Evolutionary conservation across 2,797 vertebrate species (phyloP), one percentile per base, ranked within the genome.

Genomic region (Danio aesculapii): DNA sequence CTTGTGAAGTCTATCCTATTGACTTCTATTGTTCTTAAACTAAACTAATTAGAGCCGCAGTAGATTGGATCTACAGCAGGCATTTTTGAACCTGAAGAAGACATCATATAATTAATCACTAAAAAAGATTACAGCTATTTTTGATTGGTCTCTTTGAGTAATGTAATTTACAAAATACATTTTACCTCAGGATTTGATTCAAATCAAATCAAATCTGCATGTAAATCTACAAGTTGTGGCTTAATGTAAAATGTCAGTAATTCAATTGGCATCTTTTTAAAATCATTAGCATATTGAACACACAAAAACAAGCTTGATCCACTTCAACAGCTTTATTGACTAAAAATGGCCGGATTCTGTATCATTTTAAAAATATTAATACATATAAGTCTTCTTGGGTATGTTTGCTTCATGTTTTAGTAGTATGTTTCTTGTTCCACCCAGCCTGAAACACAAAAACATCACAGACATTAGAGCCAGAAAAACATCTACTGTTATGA

Each of bases 401-500:
- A 9, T 69, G 6, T 75, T 83, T 77, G 75, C 58, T 10, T 68
- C 11, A 81, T 17, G 83, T 82, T 86, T 93, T 96, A 99, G 90
- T 99, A 99, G 92, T 99, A 99, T 1, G 97, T 97, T 86, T 99
- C 98, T 85, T 86, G 93, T 89, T 99, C 98, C 93, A 99, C 97
- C 98, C 98, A 99, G 91, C 98, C 98, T 99, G 78, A 7, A 92
- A 92, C 86, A 53, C 30, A 57, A 47, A 67, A 30, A 30, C 13
- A 67, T 64, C 89, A 87, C 17, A 81, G 1, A 75, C 61, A 62
- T 70, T 50, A 71, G 19, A 50, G n/a, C 52, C 30, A 75, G 17
- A 11, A 13, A 53, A 53, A 13, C 30, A 30, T 30, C 30, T 3
- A 59, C 39, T 16, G 49, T 55, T 55, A 9, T 68, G 53, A 78